phyloP scores from a whole-genome alignment of 2,113 vertebrate species.

The Hemiscyllium ocellatum region DNA sequence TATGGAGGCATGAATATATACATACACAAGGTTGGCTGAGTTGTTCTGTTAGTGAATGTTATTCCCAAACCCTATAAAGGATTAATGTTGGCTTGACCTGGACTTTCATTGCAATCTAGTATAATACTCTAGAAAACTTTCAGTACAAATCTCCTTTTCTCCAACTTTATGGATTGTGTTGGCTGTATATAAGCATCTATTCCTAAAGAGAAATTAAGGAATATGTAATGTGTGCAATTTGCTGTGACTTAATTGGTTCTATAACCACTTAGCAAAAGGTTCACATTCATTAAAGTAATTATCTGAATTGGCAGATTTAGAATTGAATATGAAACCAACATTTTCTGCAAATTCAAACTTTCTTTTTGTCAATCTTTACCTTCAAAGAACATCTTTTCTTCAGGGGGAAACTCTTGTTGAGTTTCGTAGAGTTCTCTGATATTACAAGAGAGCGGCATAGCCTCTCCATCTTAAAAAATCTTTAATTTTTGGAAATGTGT shows the following conservation, averaged over 20 bases:
- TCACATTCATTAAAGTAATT: background rate
- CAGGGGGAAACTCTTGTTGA: background rate
- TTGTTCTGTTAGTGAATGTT: conserved; percentile 44
- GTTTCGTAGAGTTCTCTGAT: background rate
- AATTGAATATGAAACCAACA: background rate
- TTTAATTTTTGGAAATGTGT: background rate
- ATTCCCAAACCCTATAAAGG: conserved; percentile 44
- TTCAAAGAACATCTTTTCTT: background rate
- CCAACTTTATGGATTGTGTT: conserved; percentile 38
- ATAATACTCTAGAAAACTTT: background rate
- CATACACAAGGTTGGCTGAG: background rate
- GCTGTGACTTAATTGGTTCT: background rate
- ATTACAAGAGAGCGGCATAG: background rate
- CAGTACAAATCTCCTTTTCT: conserved; percentile 35
- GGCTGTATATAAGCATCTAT: conserved; percentile 27
- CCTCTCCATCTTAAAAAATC: background rate
- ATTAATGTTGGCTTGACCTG: conserved; percentile 42
- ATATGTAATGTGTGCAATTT: background rate
- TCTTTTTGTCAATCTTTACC: background rate
- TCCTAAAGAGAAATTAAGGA: background rate
- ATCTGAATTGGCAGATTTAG: background rate
- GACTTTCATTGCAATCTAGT: conserved; percentile 41
- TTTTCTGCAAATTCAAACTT: background rate
- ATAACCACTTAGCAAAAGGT: background rate
- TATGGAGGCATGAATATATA: background rate